Base-by-base conservation (phyloP, 2,113 vertebrate genomes). In the Tychaedon coryphoeus region DNA sequence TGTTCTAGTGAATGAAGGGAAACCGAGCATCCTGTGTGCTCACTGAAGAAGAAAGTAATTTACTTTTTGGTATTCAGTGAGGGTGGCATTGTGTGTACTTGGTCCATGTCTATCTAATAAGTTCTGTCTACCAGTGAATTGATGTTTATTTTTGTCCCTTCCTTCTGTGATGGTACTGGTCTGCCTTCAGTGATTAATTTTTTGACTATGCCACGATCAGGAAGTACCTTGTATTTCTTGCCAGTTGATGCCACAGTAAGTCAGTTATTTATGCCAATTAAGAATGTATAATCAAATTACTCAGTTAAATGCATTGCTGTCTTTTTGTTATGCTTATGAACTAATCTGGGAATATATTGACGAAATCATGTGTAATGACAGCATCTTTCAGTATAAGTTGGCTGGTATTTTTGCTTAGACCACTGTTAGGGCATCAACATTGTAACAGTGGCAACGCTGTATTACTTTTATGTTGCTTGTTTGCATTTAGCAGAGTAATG, bases 361-460 rank as follows among this genome's bases (percentile, higher is more conserved):
- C 54, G 19, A 80, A 79, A 57, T 75, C 0, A 6, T 18, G 1
- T 56, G 14, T 93, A 65, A 58, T 53, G 58, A 45, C 36, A 83
- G 10, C 28, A 45, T 88, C 13, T 77, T 64, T n/a, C 38, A 31
- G 16, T 31, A 2, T 47, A 58, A 66, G 28, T 57, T 3, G 2
- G 19, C 10, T 42, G 14, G 3, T 80, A 33, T 38, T 80, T 65
- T 92, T 47, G 6, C 36, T 61, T 65, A 54, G 40, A 62, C 6
- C 12, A 8, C 38, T 92, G 1, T 43, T 82, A n/a, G 8, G 42
- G 2, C 25, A 38, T 64, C 28, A 53, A 8, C 19, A 15, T 16
- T 31, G 3, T 57, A 40, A 51, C 14, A 14, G 2, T 2, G 3
- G 5, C 60, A 62, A 12, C 4, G 8, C 5, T n/a, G 0, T 57